Percentiles rank a stretch among this genome's conserved stretches.
These are phyloP conservation scores for Tetragonula clypearis DNA, from an alignment of 1,140 invertebrate genomes.

Conservation along the genomic window DNA sequence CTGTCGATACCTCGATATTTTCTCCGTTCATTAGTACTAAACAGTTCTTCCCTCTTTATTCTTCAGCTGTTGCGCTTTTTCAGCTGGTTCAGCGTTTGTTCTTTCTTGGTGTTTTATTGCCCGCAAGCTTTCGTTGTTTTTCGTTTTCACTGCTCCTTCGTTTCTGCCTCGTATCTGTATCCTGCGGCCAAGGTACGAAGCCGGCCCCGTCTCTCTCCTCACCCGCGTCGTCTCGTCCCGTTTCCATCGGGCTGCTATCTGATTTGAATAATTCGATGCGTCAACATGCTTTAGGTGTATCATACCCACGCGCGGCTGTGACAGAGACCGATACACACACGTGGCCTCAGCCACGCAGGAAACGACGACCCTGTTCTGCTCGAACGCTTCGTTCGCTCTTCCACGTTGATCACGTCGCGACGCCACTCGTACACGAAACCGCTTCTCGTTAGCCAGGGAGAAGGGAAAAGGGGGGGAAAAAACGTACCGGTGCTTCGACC, in stretches of 20 bases:
- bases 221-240: not conserved
- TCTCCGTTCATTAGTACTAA: not conserved
- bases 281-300: conserved; percentile 65
- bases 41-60: too few relatives aligned
- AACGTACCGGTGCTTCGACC: not conserved
- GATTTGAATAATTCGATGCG: conserved; percentile 69
- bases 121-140: not conserved
- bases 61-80: not conserved
- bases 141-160: not conserved
- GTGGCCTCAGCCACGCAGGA: conserved; percentile 45
- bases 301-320: conserved; percentile 42
- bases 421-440: conserved; percentile 32
- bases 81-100: not conserved
- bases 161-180: conserved; percentile 1
- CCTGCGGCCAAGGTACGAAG: too few relatives aligned
- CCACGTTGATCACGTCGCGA: conserved; percentile 45
- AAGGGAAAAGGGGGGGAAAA: not conserved
- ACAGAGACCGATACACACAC: conserved; percentile 42
- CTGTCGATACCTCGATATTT: not conserved
- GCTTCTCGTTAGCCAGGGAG: conserved; percentile 6
- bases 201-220: not conserved
- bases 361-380: conserved; percentile 53
- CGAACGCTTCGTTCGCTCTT: conserved; percentile 37
- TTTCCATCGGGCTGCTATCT: conserved; percentile 31
- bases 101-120: not conserved